Evolutionary conservation across 2,113 vertebrate genomes (phyloP).

Genomic region (Protobothrops mucrosquamatus): DNA sequence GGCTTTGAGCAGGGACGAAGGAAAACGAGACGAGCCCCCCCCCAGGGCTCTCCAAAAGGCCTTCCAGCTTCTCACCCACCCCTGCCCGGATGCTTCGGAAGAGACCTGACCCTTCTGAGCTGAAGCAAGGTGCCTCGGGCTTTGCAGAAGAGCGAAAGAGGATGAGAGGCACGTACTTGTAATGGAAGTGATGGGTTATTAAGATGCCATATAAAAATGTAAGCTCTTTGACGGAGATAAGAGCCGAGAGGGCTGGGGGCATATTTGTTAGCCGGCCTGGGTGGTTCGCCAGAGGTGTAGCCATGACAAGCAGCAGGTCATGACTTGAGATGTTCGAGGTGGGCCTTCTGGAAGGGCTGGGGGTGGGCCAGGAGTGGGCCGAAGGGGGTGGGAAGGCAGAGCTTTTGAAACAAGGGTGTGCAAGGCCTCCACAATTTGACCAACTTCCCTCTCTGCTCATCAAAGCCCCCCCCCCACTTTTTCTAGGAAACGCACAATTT

Average conservation of each 20-base stretch:
- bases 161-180: conserved; percentile 65
- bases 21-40: not conserved
- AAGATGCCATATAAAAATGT: conserved; percentile 71
- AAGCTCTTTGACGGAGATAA: conserved; percentile 53
- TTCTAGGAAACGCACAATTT: not conserved
- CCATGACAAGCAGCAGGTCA: conserved; percentile 31
- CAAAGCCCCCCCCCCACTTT: not conserved
- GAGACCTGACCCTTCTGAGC: conserved; percentile 30
- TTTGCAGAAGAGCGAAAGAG: conserved; percentile 47
- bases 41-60: not conserved
- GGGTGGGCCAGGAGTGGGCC: conserved; percentile 18
- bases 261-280: conserved; percentile 48
- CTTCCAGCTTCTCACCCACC: conserved; percentile 35
- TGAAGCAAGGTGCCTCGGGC: conserved; percentile 26
- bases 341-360: conserved; percentile 42
- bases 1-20: not conserved
- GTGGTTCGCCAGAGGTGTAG: conserved; percentile 43
- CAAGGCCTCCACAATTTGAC: conserved; percentile 24
- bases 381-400: conserved; percentile 26
- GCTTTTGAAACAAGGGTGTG: conserved; percentile 26
- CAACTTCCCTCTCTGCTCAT: not conserved
- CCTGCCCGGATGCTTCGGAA: not conserved
- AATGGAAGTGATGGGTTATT: conserved; percentile 72
- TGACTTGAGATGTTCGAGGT: conserved; percentile 16
- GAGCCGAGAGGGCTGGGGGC: conserved; percentile 5